phyloP scores from a whole-genome alignment of 2,797 vertebrate species.

The Falco cherrug region DNA sequence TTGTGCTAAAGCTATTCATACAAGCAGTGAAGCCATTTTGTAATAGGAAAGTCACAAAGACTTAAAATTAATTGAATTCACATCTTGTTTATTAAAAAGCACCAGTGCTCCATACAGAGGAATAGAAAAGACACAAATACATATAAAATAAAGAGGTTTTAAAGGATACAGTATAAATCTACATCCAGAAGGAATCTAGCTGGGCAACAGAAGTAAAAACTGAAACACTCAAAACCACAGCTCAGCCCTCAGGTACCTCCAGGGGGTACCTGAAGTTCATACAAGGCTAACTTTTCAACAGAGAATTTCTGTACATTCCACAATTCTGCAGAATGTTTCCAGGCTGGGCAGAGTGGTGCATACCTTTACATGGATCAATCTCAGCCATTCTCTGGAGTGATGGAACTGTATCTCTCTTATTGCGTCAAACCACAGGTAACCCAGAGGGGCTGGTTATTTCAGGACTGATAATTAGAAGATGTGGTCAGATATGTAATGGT shows the following conservation, averaged over 20 bases:
- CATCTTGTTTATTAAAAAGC: not conserved
- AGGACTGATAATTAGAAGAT: not conserved
- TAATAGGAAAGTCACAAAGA: not conserved
- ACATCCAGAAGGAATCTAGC: not conserved
- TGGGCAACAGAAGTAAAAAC: not conserved
- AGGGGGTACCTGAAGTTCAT: not conserved
- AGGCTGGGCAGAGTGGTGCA: not conserved
- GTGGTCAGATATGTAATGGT: not conserved
- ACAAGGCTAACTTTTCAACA: not conserved
- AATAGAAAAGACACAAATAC: not conserved
- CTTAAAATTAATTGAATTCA: not conserved
- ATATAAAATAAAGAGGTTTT: not conserved
- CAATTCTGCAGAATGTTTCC: not conserved
- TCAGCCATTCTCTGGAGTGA: not conserved
- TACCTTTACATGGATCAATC: not conserved
- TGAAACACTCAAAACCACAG: not conserved
- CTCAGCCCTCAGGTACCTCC: not conserved
- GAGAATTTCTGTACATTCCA: not conserved
- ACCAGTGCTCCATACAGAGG: not conserved
- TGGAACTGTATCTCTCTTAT: not conserved
- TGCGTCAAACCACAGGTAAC: not conserved
- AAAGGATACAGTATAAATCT: not conserved
- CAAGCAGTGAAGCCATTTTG: not conserved
- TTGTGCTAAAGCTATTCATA: not conserved
- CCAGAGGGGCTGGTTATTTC: not conserved